Base-by-base conservation (phyloP, 2,888 invertebrate species). In the Harpalus rubripes region DNA sequence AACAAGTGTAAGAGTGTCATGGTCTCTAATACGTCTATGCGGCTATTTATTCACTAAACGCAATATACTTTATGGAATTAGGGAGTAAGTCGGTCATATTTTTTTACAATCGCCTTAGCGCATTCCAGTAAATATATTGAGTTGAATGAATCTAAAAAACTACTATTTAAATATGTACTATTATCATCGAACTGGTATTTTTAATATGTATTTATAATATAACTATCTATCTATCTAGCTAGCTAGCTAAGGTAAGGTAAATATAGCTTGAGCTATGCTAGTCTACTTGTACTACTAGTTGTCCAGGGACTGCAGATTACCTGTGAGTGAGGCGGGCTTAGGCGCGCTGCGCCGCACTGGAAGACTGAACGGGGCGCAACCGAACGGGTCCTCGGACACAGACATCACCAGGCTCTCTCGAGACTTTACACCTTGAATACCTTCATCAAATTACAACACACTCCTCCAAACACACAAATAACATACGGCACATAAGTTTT, bases 351-450 rank as follows among this genome's bases (percentile, higher is more conserved):
- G 72, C 86, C 91, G 92, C 83, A 91, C 91, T 68, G 95, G 95
- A 90, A 95, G 92, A 92, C 94, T 95, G 90, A 97, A 96, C 18
- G 97, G 97, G 85, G 96, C 96, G 88, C 95, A 95, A 88, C 95
- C 95, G 91, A 97, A 97, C 15, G 96, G 96, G 92, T 96, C 95
- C 89, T 95, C 94, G 4, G 93, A 91, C 84, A 93, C 93, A n/a
- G 94, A 93, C 94, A 95, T 94, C 65, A 95, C 95, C 85, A 95
- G 91, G 89, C 94, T 95, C 90, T 95, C 95, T 65, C 94, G 92
- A 86, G 95, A 95, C 88, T 95, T 95, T 15, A 95, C 94, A 87
- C 94, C 95, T 86, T 94, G 93, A 89, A 94, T 93, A 91, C 94
- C 94, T 94, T 86, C 18, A 88, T 26, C 44, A 52, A 12, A 12